Base-by-base conservation (phyloP, 2,113 vertebrate species). In the Lates calcarifer region DNA sequence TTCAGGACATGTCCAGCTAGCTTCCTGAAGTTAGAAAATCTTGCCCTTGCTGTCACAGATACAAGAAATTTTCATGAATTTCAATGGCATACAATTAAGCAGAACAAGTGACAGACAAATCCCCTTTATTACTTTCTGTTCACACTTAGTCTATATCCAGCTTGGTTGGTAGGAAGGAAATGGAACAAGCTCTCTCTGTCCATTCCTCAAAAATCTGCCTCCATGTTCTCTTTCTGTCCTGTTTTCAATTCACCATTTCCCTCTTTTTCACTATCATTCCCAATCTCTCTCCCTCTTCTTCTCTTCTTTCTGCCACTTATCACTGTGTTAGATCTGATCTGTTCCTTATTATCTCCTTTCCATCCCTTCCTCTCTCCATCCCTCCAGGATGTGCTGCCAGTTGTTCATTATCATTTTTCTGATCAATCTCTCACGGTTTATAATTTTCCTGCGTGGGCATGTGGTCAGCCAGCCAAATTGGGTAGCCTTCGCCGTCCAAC, bases 361-460 rank as follows among this genome's bases (percentile, higher is more conserved):
- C 53, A 28, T 24, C 28, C 64, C 24, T 0, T 15, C 45, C 39
- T 64, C 55, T 39, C 61, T 57, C 57, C 53, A 8, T 74, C 51
- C 73, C 70, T 77, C 24, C 47, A 72, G 61, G 61, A 84, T 0
- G 5, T 6, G 31, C 57, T 43, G 73, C 71, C 83, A 78, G 76
- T 85, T 86, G 75, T 77, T 85, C 66, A 51, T 81, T 72, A 87
- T 86, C 74, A 68, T 87, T 87, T 86, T 86, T 79, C 78, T 81
- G 83, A 88, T 90, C 78, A 56, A 3, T 75, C 76, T 89, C 74
- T 79, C 76, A 37, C 51, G n/a, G 76, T 87, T 88, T 65, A 76
- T 81, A 68, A 79, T 88, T 75, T 83, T 83, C 79, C 79, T 81
- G 77, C 17, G 45, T 69, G 80, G 83, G 84, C 82, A 69, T 89